Evolutionary conservation across 2,113 vertebrate genomes (phyloP).

Genomic region (Tetraodon nigroviridis): DNA sequence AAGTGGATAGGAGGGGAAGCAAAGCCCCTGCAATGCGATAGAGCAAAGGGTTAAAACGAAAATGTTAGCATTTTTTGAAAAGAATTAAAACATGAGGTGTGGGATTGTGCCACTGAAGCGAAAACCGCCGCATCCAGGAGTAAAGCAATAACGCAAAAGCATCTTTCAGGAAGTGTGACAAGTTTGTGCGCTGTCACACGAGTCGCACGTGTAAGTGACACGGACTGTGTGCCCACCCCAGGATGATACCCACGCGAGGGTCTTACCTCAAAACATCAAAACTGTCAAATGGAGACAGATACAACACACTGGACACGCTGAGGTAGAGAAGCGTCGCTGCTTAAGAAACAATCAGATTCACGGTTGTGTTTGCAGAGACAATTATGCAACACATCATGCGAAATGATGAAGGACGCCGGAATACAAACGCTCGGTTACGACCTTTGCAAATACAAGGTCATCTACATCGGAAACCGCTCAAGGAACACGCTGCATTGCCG

Average conservation of each 20-base stretch:
- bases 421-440: constrained; percentile 8
- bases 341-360: constrained; percentile 4
- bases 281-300: not conserved
- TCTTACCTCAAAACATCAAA: not conserved
- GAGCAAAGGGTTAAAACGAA: constrained; percentile 62
- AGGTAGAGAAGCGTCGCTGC: not conserved
- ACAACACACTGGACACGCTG: not conserved
- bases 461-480: not conserved
- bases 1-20: constrained; percentile 49
- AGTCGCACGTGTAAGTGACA: constrained; percentile 21
- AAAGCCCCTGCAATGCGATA: constrained; percentile 63
- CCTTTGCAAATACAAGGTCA: constrained; percentile 14
- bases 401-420: not conserved
- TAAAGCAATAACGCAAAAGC: constrained; percentile 18
- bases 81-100: constrained; percentile 20
- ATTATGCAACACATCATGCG: constrained; percentile 12
- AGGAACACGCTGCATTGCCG: constrained; percentile 8
- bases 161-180: constrained; percentile 33
- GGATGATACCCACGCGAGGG: not conserved
- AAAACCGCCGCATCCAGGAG: constrained; percentile 12
- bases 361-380: constrained; percentile 5
- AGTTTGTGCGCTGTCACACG: constrained; percentile 36
- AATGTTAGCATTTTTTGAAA: constrained; percentile 42
- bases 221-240: constrained; percentile 3
- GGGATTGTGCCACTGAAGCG: constrained; percentile 1